Percentiles rank a stretch among this genome's conserved stretches.
phyloP scores from a whole-genome alignment of 2,888 invertebrate species.

The Lasiommata megera region DNA sequence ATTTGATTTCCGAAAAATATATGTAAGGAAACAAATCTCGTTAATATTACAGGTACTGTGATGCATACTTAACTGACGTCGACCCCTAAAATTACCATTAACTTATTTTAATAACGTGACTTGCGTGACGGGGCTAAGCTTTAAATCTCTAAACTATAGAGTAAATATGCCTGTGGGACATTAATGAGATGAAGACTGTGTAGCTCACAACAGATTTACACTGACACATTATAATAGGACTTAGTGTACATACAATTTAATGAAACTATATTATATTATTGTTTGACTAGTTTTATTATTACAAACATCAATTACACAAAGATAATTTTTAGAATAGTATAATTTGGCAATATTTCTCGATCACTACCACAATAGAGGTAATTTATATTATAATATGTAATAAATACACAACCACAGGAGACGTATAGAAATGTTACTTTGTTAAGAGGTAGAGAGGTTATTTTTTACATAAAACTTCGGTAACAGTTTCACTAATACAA shows the following conservation, averaged over 20 bases:
- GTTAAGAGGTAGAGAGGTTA: slow-evolving; percentile 32
- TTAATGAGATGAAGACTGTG: too few relatives aligned
- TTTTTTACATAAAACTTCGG: slow-evolving; percentile 8
- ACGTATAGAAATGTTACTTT: slow-evolving; percentile 23
- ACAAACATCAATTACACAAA: slow-evolving; percentile 66
- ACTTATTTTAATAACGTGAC: too few relatives aligned
- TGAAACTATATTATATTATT: background rate
- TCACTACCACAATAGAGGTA: slow-evolving; percentile 45
- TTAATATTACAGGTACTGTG: too few relatives aligned
- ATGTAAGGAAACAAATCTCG: too few relatives aligned
- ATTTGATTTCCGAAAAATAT: too few relatives aligned
- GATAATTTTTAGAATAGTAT: slow-evolving; percentile 48
- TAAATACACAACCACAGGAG: slow-evolving; percentile 45
- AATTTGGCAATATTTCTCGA: slow-evolving; percentile 56
- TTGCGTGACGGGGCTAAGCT: too few relatives aligned
- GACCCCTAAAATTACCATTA: too few relatives aligned
- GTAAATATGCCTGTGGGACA: too few relatives aligned
- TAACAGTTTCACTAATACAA: slow-evolving; percentile 16
- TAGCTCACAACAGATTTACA: too few relatives aligned
- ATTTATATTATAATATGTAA: slow-evolving; percentile 27
- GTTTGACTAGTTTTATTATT: slow-evolving; percentile 71
- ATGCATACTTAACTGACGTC: too few relatives aligned
- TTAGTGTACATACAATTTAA: background rate
- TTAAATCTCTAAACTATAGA: too few relatives aligned
- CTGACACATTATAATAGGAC: too few relatives aligned